Evolutionary conservation across 2,797 vertebrate genomes (phyloP).

Genomic region (Cynodonichthys magdalenae): DNA sequence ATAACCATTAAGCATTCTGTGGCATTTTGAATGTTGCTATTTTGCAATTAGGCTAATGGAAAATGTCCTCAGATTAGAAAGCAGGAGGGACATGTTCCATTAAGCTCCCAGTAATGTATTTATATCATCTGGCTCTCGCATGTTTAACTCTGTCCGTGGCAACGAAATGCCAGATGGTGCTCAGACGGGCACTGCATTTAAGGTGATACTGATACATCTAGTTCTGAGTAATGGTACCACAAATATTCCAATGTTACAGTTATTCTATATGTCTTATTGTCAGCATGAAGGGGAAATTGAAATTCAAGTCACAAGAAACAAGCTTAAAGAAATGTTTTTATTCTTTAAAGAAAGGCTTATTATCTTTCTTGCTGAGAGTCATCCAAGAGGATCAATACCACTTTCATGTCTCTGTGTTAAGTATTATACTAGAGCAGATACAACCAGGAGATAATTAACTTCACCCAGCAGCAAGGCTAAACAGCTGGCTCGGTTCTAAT

Average conservation of each 20-base stretch:
- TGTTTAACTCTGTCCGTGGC: conserved; percentile 42
- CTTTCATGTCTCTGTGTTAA: neutral
- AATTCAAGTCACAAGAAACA: neutral
- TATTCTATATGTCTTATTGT: neutral
- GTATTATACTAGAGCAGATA: conserved; percentile 1
- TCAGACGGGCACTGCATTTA: conserved; percentile 3
- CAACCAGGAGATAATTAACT: conserved; percentile 19
- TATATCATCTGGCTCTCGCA: conserved; percentile 41
- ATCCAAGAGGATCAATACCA: conserved; percentile 5
- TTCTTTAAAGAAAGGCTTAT: neutral
- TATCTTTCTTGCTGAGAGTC: neutral
- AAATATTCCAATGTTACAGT: neutral
- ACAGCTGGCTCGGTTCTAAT: conserved; percentile 12
- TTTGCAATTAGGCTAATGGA: conserved; percentile 71
- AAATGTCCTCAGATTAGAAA: conserved; percentile 64
- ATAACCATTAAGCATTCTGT: conserved; percentile 52
- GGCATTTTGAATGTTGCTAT: conserved; percentile 53
- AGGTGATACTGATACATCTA: conserved; percentile 8
- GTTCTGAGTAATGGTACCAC: neutral
- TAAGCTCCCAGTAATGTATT: conserved; percentile 62
- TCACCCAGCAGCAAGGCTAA: conserved; percentile 9
- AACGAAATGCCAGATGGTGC: conserved; percentile 19
- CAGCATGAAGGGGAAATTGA: neutral
- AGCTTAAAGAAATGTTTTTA: neutral
- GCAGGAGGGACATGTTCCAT: conserved; percentile 55